Evolutionary conservation across 2,888 invertebrate genomes (phyloP), one percentile per base, ranked within the genome.

Genomic region (Augiades crinisus): DNA sequence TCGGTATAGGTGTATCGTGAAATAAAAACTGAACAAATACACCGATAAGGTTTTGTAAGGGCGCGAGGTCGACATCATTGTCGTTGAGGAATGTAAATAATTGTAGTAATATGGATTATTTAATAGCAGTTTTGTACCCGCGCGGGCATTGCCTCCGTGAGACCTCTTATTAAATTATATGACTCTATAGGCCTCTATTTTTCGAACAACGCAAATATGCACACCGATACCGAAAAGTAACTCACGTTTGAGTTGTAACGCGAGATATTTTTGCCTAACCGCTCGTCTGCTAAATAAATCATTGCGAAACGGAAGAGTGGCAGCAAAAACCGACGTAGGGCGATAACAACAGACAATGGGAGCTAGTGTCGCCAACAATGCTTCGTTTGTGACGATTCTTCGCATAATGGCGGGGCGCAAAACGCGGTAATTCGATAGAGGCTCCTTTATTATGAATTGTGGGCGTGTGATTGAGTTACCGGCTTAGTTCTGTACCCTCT

Each of bases 301-400:
- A 66, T 57, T 77, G 74, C 33, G 56, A 61, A 76, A 72, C 82
- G 81, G 81, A 85, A 81, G 81, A 84, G 81, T 79, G 72, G 70
- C 76, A 68, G 81, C 85, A 85, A 86, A 87, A 86, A 85, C 81
- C 85, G 78, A 81, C 75, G 82, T 67, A 65, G 72, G 62, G 73
- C 81, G 88, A 88, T 87, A 87, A 84, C 82, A 77, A 60, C 81
- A 82, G 81, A 87, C 88, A 88, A 87, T 84, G 76, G 76, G 66
- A 74, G 70, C 83, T 81, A 85, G 86, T 86, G 86, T 83, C 75
- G 77, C 70, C 72, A 67, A 88, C 88, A 88, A 88, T 87, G 82
- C 71, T 87, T 88, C 88, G 86, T 88, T 88, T 88, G 86, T 87
- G 86, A 79, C 81, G 75, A 85, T 84, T 87, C 88, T 86, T 85